Evolutionary conservation across 2,888 invertebrate genomes (phyloP), one percentile per base, ranked within the genome.

Genomic region (Saturnia pavonia): DNA sequence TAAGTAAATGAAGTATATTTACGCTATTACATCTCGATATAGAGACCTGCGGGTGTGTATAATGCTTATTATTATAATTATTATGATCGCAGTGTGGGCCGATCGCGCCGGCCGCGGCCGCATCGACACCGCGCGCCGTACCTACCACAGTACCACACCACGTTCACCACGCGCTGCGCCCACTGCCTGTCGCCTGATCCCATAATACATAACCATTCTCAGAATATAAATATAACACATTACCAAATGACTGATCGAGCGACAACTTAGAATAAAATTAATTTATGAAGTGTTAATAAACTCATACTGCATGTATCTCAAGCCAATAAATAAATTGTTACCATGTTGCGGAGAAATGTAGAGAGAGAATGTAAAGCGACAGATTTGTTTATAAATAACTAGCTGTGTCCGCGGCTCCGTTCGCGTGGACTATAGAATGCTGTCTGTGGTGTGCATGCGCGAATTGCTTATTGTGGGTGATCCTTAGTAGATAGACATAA

Each of bases 51-150:
- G 40, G 65, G 80, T 77, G 82, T 80, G 78, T 81, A 82, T 80
- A 76, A 75, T 75, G 72, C 76, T 75, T 82, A 81, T 80, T 79
- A 77, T 82, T 76, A 83, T 83, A 82, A 84, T 80, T 76, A 79
- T 77, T 71, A 48, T 34, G 34, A 4, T 6, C 71, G 16, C 54
- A 69, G 70, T 72, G 72, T 65, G 57, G 70, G 71, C 70, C 25
- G 57, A 25, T 1, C 25, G 25, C 57, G 14, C 25, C 14, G 25
- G 6, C 11, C 25, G n/a, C n/a, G n/a, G n/a, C n/a, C n/a, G n/a
- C n/a, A n/a, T n/a, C n/a, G n/a, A n/a, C 54, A 54, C 57, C 12
- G 25, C 57, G 3, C 6, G 34, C 6, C 34, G 34, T 34, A 6
- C 34, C 34, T 34, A 9, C 19, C n/a, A n/a, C n/a, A n/a, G n/a